Evolutionary conservation across 2,797 vertebrate species (phyloP).

Genomic region (Caiman crocodilus): DNA sequence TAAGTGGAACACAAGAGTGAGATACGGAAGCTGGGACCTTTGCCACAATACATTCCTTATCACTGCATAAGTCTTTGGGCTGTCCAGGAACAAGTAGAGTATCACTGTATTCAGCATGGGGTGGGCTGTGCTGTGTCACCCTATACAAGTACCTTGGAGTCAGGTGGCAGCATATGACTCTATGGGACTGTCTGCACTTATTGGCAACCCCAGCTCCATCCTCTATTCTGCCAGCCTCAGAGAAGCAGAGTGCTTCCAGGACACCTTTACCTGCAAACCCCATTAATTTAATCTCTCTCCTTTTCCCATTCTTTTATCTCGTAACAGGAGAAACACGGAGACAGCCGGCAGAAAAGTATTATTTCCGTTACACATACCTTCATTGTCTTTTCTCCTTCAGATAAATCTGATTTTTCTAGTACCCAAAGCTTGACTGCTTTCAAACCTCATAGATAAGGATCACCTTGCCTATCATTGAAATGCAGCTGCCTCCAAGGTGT

Average conservation of each 20-base stretch:
- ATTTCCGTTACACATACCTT: conserved; percentile 11
- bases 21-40: neutral
- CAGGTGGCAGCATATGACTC: neutral
- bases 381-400: neutral
- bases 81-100: neutral
- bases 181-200: rapidly evolving
- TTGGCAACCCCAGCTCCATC: neutral
- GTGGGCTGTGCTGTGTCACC: neutral
- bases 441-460: neutral
- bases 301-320: neutral
- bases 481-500: neutral
- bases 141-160: neutral
- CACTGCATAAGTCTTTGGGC: neutral
- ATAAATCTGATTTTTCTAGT: neutral
- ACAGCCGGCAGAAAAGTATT: neutral
- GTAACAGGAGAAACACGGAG: neutral
- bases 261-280: neutral
- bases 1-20: neutral
- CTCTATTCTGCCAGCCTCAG: neutral
- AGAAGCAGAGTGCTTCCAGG: neutral
- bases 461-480: neutral
- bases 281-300: neutral
- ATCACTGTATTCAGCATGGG: neutral
- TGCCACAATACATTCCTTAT: neutral
- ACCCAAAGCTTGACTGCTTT: conserved; percentile 3